These are phyloP conservation scores for Perodicticus potto DNA, from an alignment of 2,797 vertebrate genomes.

Conservation along the genomic window DNA sequence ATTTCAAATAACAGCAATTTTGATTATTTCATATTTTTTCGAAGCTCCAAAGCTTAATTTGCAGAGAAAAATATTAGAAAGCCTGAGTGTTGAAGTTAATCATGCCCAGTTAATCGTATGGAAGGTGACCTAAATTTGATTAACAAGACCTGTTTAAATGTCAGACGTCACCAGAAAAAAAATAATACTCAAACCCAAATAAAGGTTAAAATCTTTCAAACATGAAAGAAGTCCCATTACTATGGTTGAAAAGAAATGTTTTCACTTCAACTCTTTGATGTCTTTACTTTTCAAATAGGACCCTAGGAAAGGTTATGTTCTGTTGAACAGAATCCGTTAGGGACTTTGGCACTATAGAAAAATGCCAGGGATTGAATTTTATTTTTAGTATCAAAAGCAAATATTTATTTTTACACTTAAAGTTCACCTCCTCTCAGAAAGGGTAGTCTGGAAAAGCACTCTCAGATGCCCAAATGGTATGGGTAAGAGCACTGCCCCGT, in stretches of 20 bases:
- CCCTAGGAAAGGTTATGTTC: constrained; percentile 42
- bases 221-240: constrained; percentile 54
- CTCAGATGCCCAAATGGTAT: neutral
- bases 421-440: constrained; percentile 35
- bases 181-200: constrained; percentile 72
- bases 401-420: constrained; percentile 50
- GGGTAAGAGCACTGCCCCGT: neutral
- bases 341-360: constrained; percentile 13
- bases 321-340: constrained; percentile 52
- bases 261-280: constrained; percentile 33
- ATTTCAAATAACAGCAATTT: constrained; percentile 87
- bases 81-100: constrained; percentile 67
- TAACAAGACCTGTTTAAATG: constrained; percentile 68
- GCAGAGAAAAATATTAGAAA: constrained; percentile 68
- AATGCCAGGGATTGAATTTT: constrained; percentile 66
- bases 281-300: constrained; percentile 66
- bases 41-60: constrained; percentile 80
- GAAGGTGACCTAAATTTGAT: constrained; percentile 66
- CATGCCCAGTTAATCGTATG: constrained; percentile 64
- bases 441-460: neutral
- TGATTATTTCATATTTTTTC: constrained; percentile 84
- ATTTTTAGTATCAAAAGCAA: constrained; percentile 72
- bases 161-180: constrained; percentile 69
- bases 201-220: constrained; percentile 70
- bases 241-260: constrained; percentile 55